Evolutionary conservation across 2,797 vertebrate species (phyloP).

Genomic region (Coccyzus lansbergi): DNA sequence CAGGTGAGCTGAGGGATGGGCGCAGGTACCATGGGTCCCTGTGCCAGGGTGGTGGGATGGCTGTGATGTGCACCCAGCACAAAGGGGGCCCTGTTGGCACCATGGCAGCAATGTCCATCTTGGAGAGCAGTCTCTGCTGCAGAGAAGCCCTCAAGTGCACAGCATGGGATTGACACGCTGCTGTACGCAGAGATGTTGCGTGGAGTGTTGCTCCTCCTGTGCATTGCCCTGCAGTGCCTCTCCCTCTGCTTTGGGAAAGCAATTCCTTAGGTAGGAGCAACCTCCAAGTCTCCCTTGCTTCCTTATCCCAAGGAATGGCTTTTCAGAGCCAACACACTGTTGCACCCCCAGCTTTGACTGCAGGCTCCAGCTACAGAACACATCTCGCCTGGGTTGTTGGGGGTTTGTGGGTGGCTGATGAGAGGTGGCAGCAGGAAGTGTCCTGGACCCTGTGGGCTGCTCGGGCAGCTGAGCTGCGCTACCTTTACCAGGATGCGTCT

Average conservation of each 20-base stretch:
- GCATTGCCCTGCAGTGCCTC: rapidly evolving
- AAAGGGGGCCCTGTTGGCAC: rapidly evolving
- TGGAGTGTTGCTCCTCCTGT: too few relatives aligned
- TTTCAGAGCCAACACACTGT: too few relatives aligned
- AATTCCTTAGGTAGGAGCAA: too few relatives aligned
- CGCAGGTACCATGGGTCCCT: too few relatives aligned
- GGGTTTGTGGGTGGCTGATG: not conserved
- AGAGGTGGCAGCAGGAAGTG: too few relatives aligned
- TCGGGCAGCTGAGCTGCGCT: not conserved
- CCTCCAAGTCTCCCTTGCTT: not conserved
- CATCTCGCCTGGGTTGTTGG: too few relatives aligned
- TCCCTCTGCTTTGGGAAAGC: not conserved
- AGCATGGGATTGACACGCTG: rapidly evolving
- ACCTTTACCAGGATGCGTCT: rapidly evolving
- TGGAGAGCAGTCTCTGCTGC: rapidly evolving
- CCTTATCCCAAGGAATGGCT: not conserved
- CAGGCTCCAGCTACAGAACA: rapidly evolving
- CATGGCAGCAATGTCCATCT: rapidly evolving
- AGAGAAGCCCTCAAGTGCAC: rapidly evolving
- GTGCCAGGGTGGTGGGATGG: not conserved
- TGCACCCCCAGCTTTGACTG: not conserved
- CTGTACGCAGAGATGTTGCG: not conserved
- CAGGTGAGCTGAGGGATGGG: not conserved
- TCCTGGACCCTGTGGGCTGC: not conserved
- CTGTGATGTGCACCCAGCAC: rapidly evolving